These are phyloP conservation scores for Lasius platythorax DNA, from an alignment of 2,888 invertebrate genomes.

Conservation along the genomic window DNA sequence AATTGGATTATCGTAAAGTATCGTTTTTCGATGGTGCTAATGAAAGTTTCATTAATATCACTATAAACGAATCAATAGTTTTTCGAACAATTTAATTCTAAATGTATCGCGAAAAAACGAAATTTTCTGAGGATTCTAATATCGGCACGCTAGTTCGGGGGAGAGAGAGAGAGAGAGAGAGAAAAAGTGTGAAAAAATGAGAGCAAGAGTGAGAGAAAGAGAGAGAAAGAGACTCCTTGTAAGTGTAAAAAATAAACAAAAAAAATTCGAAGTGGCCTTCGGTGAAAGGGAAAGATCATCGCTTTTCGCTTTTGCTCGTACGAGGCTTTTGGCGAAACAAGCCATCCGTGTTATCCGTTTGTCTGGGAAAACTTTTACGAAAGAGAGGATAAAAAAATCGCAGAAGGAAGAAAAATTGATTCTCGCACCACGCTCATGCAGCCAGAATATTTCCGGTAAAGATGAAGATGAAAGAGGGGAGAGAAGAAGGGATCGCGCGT, in stretches of 20 bases:
- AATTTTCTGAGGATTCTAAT: constrained; percentile 63
- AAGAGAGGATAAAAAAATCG: constrained; percentile 38
- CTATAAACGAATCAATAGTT: constrained; percentile 14
- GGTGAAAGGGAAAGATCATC: constrained; percentile 80
- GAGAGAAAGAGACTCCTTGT: constrained; percentile 76
- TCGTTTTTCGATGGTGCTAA: constrained; percentile 19
- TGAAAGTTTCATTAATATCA: constrained; percentile 21
- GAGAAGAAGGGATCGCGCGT: constrained; percentile 52
- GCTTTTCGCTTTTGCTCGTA: constrained; percentile 80
- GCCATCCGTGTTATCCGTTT: constrained; percentile 67
- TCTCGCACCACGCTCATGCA: constrained; percentile 70
- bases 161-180: constrained; percentile 17
- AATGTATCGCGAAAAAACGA: not conserved
- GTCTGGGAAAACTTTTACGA: constrained; percentile 66
- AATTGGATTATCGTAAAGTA: constrained; percentile 20
- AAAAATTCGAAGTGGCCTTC: constrained; percentile 86
- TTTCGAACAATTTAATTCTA: not conserved
- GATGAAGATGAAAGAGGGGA: not conserved
- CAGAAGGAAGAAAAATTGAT: constrained; percentile 55
- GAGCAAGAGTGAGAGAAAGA: not conserved
- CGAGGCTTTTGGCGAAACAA: constrained; percentile 59
- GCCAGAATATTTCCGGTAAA: constrained; percentile 54
- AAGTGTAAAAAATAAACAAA: constrained; percentile 79
- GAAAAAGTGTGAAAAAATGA: not conserved
- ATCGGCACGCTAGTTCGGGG: constrained; percentile 70